These are phyloP conservation scores for Melanotaenia maccullochi DNA, from an alignment of 2,797 vertebrate species.

Conservation along the genomic window DNA sequence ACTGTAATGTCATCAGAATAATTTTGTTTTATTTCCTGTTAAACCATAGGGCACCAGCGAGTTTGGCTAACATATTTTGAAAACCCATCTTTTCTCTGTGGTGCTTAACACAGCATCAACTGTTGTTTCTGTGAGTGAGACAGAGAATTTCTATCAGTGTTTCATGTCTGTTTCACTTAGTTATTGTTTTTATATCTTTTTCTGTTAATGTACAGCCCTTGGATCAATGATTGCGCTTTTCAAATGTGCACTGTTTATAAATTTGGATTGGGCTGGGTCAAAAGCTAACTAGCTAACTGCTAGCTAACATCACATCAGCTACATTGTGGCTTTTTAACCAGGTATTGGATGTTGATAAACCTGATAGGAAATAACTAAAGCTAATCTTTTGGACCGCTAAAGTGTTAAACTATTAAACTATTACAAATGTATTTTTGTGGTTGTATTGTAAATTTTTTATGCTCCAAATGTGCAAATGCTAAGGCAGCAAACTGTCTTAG, in stretches of 20 bases:
- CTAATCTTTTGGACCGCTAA: background rate
- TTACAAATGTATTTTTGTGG: background rate
- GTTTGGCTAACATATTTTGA: background rate
- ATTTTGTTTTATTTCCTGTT: background rate
- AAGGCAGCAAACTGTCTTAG: background rate
- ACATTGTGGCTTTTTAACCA: background rate
- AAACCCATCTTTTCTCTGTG: too few species aligned
- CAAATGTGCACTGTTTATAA: too few species aligned
- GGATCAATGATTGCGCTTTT: too few species aligned
- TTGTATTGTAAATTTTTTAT: background rate
- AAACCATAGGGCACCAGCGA: background rate
- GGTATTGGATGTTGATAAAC: background rate
- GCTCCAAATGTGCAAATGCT: background rate
- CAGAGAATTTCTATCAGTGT: too few species aligned
- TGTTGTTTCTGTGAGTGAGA: too few species aligned
- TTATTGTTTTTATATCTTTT: too few species aligned
- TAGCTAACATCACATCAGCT: background rate
- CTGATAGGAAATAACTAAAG: background rate
- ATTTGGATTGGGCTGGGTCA: too few species aligned
- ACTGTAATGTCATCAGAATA: background rate
- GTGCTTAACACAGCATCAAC: too few species aligned
- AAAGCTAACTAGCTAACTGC: background rate
- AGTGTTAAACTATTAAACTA: background rate
- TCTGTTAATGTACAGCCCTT: too few species aligned
- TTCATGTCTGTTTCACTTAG: too few species aligned